Evolutionary conservation across 2,797 vertebrate genomes (phyloP).

Genomic region (Toxotes lorentzi): DNA sequence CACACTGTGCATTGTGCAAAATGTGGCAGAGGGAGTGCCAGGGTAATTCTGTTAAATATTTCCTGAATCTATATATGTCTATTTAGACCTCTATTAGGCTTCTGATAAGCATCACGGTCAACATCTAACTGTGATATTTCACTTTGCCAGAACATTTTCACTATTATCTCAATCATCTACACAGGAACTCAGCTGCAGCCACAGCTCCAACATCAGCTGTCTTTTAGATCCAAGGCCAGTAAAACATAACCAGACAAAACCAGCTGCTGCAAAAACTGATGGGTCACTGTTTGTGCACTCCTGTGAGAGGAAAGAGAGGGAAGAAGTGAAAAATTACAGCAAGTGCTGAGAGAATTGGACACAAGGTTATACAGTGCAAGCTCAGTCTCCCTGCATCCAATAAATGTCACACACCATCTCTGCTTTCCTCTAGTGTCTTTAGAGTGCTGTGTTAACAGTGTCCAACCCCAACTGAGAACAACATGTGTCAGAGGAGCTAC

Average conservation of each 20-base stretch:
- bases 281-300: background rate
- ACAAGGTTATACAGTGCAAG: slow-evolving; percentile 40
- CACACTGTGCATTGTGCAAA: slow-evolving; percentile 4
- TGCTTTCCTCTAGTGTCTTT: slow-evolving; percentile 6
- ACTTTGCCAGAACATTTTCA: slow-evolving; percentile 29
- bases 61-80: slow-evolving; percentile 26
- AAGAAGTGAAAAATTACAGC: slow-evolving; percentile 27
- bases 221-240: slow-evolving; percentile 15
- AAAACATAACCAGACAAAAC: slow-evolving; percentile 12
- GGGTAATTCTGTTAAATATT: slow-evolving; percentile 15
- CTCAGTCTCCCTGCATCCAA: slow-evolving; percentile 27
- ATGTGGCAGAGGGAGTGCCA: slow-evolving; percentile 20
- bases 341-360: slow-evolving; percentile 25
- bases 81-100: slow-evolving; percentile 19
- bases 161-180: background rate
- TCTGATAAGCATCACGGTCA: slow-evolving; percentile 20
- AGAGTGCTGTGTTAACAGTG: slow-evolving; percentile 1
- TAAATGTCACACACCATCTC: slow-evolving; percentile 21
- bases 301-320: background rate
- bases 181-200: background rate
- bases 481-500: slow-evolving; percentile 39
- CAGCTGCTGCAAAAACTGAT: background rate
- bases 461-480: slow-evolving; percentile 30
- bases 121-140: slow-evolving; percentile 1
- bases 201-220: background rate